phyloP scores from a whole-genome alignment of 1,140 invertebrate genomes.

The Aradophagus sp. region DNA sequence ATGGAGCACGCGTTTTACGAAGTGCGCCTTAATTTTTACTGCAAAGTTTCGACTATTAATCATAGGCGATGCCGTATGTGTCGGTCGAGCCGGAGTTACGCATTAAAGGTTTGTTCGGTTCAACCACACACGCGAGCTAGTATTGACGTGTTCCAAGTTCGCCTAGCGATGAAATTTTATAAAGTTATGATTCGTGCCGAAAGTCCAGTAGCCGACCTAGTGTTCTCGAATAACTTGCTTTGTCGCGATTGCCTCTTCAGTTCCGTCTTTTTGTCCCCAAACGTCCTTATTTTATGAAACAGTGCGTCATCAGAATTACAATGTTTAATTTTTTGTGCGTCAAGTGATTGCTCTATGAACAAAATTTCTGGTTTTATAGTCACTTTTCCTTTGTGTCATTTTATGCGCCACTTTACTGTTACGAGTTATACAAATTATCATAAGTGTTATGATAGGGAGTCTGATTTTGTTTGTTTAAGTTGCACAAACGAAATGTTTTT shows the following conservation, averaged over 20 bases:
- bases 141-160: slow-evolving; percentile 54
- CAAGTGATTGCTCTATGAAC: slow-evolving; percentile 17
- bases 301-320: slow-evolving; percentile 8
- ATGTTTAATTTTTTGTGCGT: slow-evolving; percentile 5
- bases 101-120: slow-evolving; percentile 30
- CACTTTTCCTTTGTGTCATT: slow-evolving; percentile 23
- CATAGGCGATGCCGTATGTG: slow-evolving; percentile 29
- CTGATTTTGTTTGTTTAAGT: slow-evolving; percentile 39
- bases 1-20: slow-evolving; percentile 14
- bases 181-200: slow-evolving; percentile 16
- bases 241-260: not conserved
- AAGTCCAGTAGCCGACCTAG: slow-evolving; percentile 1
- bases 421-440: slow-evolving; percentile 32
- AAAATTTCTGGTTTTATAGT: slow-evolving; percentile 19
- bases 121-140: slow-evolving; percentile 26
- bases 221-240: slow-evolving; percentile 1
- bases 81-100: slow-evolving; percentile 28
- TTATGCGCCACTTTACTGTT: slow-evolving; percentile 18
- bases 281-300: no score
- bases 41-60: slow-evolving; percentile 36
- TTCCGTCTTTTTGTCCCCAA: no score
- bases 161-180: slow-evolving; percentile 19
- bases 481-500: slow-evolving; percentile 16
- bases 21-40: slow-evolving; percentile 27
- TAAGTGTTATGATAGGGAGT: slow-evolving; percentile 30